Evolutionary conservation across 2,113 vertebrate species (phyloP).

Genomic region (Amphiprion ocellaris): DNA sequence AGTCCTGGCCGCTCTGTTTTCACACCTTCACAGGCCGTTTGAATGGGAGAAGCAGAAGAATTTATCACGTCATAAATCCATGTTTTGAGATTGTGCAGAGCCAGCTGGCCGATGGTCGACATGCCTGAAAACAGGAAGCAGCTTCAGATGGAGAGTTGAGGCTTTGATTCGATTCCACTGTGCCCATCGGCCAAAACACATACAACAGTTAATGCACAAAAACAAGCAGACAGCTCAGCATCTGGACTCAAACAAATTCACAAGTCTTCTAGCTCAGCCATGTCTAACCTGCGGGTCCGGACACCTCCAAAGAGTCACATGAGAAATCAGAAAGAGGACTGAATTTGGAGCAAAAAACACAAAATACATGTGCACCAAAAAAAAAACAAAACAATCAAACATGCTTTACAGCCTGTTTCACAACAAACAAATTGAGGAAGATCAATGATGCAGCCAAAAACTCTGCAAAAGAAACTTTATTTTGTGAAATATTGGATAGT

Average conservation of each 20-base stretch:
- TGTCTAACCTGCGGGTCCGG: too few relatives aligned
- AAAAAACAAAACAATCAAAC: too few relatives aligned
- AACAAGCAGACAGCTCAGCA: background rate
- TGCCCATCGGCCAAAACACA: background rate
- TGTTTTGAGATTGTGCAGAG: slow-evolving; percentile 11
- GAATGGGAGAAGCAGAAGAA: slow-evolving; percentile 8
- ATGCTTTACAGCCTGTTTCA: too few relatives aligned
- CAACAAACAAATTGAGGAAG: too few relatives aligned
- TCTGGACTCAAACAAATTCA: background rate
- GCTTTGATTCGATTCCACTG: background rate
- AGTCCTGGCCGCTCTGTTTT: background rate
- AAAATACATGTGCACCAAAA: too few relatives aligned
- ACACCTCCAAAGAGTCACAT: background rate
- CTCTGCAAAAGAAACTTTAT: too few relatives aligned
- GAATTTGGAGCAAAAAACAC: too few relatives aligned
- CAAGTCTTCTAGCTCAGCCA: background rate
- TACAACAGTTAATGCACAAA: background rate
- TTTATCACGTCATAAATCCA: slow-evolving; percentile 40
- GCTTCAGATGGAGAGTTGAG: slow-evolving; percentile 1
- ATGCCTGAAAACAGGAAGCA: slow-evolving; percentile 38
- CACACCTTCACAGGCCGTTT: slow-evolving; percentile 4
- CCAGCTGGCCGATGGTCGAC: background rate
- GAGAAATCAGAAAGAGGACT: too few relatives aligned
- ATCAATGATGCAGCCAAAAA: too few relatives aligned
- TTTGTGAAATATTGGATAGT: too few relatives aligned